A percentile compares a stretch with the other conserved stretches of the same genome.
phyloP scores from a whole-genome alignment of 2,888 invertebrate genomes.

The Heteromyza rotundicornis region DNA sequence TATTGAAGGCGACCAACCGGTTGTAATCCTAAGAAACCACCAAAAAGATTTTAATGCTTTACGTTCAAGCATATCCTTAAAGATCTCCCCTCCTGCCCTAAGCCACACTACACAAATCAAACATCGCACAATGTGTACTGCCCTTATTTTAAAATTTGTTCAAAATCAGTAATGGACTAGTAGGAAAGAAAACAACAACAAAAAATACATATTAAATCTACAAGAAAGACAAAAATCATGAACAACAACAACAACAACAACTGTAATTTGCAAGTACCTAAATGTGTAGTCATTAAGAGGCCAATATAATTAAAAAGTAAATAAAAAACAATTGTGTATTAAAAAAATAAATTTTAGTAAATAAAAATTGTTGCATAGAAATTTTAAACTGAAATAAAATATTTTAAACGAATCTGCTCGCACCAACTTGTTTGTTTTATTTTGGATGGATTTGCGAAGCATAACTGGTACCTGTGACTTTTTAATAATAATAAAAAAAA shows the following conservation, averaged over 20 bases:
- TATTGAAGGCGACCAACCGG: not conserved
- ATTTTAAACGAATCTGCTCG: no score
- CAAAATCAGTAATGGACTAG: no score
- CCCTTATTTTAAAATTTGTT: not conserved
- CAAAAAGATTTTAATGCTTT: no score
- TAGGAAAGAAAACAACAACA: no score
- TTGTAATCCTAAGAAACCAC: not conserved
- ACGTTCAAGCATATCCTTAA: not conserved
- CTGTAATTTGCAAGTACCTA: not conserved
- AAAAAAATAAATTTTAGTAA: not conserved
- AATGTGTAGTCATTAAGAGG: constrained; percentile 4
- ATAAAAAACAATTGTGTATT: not conserved
- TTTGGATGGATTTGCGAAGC: no score
- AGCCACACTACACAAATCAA: not conserved
- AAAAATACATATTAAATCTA: not conserved
- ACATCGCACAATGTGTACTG: not conserved
- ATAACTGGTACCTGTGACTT: no score
- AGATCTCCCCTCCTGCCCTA: not conserved
- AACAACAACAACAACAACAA: constrained; percentile 2
- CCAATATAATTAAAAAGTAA: not conserved
- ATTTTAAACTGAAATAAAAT: not conserved
- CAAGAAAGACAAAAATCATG: not conserved
- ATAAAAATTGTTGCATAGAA: not conserved
- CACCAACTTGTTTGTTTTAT: no score
- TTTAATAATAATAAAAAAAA: no score